Percentiles rank a stretch among this genome's conserved stretches.
Conservation (phyloP, 2,797 vertebrate species). For the Cheirogaleus major region DNA sequence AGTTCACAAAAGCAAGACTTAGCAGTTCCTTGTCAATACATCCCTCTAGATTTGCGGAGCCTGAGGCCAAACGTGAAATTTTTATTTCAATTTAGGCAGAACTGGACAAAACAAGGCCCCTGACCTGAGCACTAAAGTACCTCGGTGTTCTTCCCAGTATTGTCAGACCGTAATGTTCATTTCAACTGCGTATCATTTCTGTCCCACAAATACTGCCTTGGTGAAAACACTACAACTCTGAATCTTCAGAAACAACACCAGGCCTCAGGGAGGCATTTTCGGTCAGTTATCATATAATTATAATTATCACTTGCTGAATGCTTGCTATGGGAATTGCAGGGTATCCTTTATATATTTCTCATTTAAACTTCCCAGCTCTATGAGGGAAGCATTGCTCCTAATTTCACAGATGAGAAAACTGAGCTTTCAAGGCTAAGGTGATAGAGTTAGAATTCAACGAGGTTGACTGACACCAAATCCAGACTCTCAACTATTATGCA, state of each 20-base stretch:
- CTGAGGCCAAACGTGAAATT: not conserved
- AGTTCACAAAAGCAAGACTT: not conserved
- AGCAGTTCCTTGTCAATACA: not conserved
- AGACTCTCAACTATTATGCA: not conserved
- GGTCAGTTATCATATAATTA: not conserved
- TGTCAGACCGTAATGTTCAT: not conserved
- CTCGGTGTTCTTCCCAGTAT: not conserved
- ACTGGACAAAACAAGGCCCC: not conserved
- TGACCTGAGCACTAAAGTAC: not conserved
- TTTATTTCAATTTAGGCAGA: not conserved
- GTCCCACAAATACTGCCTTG: not conserved
- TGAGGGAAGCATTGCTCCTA: not conserved
- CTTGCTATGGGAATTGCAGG: not conserved
- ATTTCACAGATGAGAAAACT: slow-evolving; percentile 28
- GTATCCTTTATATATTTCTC: not conserved
- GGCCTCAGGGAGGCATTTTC: not conserved
- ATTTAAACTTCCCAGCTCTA: not conserved
- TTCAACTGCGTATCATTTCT: not conserved
- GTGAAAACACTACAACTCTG: not conserved
- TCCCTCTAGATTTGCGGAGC: not conserved
- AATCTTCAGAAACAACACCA: slow-evolving; percentile 26
- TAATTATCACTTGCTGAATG: not conserved
- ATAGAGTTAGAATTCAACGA: not conserved
- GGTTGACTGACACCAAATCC: not conserved
- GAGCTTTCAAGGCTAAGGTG: not conserved